These are phyloP conservation scores for Acropternis orthonyx DNA, from an alignment of 2,797 vertebrate genomes.

Conservation along the genomic window DNA sequence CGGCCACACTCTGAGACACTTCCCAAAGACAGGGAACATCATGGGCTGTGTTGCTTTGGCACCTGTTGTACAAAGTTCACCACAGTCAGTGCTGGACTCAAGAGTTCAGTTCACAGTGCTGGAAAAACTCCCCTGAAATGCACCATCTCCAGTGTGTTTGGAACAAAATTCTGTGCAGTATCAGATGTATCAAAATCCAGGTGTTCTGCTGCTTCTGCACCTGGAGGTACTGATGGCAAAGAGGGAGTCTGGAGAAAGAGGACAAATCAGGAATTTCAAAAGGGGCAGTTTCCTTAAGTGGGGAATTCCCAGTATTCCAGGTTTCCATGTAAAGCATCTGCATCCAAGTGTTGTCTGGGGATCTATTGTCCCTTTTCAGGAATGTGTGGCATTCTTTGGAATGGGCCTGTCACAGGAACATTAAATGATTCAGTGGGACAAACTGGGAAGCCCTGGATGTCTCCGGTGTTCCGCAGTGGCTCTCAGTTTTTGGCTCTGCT, in stretches of 20 bases:
- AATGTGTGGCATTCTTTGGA: rapidly evolving
- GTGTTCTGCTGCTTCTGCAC: not conserved
- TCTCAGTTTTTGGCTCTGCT: not conserved
- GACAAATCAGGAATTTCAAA: rapidly evolving
- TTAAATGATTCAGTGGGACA: rapidly evolving
- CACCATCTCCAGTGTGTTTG: rapidly evolving
- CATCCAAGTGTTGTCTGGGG: rapidly evolving
- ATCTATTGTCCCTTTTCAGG: rapidly evolving
- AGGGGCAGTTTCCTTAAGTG: not conserved
- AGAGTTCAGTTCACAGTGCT: not conserved
- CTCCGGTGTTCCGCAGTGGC: rapidly evolving
- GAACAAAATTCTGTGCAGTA: not conserved
- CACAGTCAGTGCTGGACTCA: rapidly evolving
- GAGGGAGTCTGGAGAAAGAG: not conserved
- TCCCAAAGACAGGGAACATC: rapidly evolving
- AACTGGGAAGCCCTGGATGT: rapidly evolving
- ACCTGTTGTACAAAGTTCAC: rapidly evolving
- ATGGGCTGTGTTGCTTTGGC: rapidly evolving
- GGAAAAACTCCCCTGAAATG: not conserved
- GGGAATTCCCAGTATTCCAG: not conserved
- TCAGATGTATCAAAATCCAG: rapidly evolving
- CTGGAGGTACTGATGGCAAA: rapidly evolving
- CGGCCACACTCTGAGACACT: rapidly evolving
- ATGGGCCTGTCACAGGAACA: not conserved
- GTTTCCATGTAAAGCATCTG: not conserved